Evolutionary conservation across 2,888 invertebrate species (phyloP).

Genomic region (Drosophila subquinaria): DNA sequence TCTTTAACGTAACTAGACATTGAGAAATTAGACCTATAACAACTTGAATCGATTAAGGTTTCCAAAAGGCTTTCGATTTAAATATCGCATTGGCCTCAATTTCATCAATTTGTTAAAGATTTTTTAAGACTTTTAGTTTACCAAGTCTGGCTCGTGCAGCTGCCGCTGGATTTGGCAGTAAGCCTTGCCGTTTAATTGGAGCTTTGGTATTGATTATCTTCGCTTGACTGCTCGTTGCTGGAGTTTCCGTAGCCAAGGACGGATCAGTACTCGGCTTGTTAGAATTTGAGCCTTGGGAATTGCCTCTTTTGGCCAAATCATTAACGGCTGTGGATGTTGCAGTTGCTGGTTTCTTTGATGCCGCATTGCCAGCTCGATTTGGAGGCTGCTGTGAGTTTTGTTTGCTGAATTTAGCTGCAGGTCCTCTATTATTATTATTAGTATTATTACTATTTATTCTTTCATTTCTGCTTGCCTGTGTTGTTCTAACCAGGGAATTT

Average conservation of each 20-base stretch:
- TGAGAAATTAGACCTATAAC: neutral
- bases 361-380: neutral
- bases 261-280: neutral
- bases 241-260: neutral
- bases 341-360: neutral
- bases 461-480: neutral
- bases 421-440: neutral
- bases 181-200: neutral
- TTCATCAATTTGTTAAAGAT: constrained; percentile 9
- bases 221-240: neutral
- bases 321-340: neutral
- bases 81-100: neutral
- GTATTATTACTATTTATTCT: neutral
- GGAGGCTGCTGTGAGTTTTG: neutral
- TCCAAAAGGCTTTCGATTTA: neutral
- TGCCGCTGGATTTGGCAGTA: neutral
- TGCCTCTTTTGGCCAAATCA: neutral
- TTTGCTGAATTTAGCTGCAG: neutral
- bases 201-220: neutral
- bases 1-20: neutral
- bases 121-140: constrained; percentile 22
- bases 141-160: constrained; percentile 8
- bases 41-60: neutral
- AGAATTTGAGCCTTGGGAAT: too few relatives aligned
- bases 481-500: neutral